Evolutionary conservation across 2,888 invertebrate genomes (phyloP).

Genomic region (Cephus pulcher): DNA sequence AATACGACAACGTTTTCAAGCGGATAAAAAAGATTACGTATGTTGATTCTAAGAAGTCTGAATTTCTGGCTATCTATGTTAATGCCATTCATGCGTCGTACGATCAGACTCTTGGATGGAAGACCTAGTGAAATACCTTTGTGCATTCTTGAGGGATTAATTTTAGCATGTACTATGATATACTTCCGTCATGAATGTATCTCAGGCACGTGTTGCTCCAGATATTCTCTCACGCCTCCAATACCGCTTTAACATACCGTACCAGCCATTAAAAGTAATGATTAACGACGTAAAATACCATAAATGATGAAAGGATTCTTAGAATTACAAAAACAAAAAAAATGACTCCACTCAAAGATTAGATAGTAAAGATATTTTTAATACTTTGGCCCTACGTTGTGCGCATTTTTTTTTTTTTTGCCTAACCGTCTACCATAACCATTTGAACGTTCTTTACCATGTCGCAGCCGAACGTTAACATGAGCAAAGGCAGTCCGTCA

Average conservation of each 20-base stretch:
- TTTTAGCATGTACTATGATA: conserved; percentile 4
- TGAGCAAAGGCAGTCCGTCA: conserved; percentile 20
- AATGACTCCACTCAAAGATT: neutral
- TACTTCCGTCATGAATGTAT: conserved; percentile 4
- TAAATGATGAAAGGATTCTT: neutral
- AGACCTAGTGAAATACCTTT: conserved; percentile 1
- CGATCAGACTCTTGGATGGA: neutral
- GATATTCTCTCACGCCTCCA: neutral
- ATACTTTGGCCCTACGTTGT: neutral
- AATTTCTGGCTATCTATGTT: neutral
- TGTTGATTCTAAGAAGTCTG: neutral
- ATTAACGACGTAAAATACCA: neutral
- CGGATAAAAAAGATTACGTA: neutral
- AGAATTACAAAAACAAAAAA: neutral
- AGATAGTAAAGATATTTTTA: neutral
- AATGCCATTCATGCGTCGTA: neutral
- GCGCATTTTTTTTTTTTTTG: neutral
- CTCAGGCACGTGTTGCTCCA: conserved; percentile 3
- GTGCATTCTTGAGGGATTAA: conserved; percentile 1
- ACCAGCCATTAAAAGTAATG: neutral
- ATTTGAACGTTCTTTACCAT: neutral
- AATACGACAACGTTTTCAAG: neutral
- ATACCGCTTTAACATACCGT: neutral
- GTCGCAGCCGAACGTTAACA: conserved; percentile 20
- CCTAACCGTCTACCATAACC: neutral